Base-by-base conservation (phyloP, 2,113 vertebrate genomes). In the Oreochromis niloticus region DNA sequence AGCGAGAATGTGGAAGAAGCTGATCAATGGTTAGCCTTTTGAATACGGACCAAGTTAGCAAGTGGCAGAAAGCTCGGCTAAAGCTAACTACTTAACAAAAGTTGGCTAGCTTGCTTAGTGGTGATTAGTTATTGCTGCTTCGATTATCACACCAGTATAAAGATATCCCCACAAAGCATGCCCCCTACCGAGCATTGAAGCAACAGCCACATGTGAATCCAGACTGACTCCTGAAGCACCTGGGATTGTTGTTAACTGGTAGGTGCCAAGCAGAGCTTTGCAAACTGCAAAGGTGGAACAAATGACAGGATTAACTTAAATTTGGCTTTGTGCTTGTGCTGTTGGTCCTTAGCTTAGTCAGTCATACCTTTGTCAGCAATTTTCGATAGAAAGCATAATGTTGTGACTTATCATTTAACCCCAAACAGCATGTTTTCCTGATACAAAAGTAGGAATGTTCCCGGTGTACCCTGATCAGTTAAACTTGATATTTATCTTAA, bases 1-100 rank as follows among this genome's bases (percentile, higher is more conserved):
- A 24, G 63, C 4, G 0, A 24, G 4, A 61, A 19, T 61, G 34
- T 39, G 34, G 63, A 19, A 41, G 66, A 66, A n/a, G 17, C 2
- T 66, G 32, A 39, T 66, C 4, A 66, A 12, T 39, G 43, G 13
- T 43, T n/a, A 43, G 36, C 6, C 2, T 71, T 22, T 71, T 41
- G 13, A 13, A 41, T 68, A 68, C n/a, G 34, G 11, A 68, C 6
- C 34, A 68, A 43, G 39, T 9, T 43, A 71, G 66, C 39, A 71
- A 24, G n/a, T 43, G n/a, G 36, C n/a, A 71, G 39, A n/a, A 3
- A 24, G 13, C 6, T 43, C 0, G 3, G n/a, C 39, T 43, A 9
- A 41, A 39, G 34, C 11, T 68, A 41, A 39, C 19, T 14, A 9
- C 66, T 71, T n/a, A 24, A 14, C 7, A 16, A 43, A 24, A 4